Evolutionary conservation across 2,797 vertebrate genomes (phyloP).

Genomic region (Orientallactaga sibirica): DNA sequence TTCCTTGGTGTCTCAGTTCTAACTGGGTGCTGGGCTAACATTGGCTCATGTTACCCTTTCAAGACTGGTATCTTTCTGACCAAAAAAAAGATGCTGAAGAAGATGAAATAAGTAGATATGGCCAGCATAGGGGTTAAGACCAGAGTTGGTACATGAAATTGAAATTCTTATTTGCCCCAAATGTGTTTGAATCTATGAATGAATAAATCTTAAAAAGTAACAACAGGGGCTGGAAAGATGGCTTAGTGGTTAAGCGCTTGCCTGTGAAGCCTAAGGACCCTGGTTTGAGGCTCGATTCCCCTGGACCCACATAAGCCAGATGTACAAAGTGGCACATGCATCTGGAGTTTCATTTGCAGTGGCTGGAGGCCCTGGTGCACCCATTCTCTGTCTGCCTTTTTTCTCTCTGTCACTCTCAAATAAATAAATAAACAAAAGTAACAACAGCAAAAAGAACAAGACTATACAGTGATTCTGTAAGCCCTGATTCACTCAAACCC

Average conservation of each 20-base stretch:
- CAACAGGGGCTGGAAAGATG: too few species aligned
- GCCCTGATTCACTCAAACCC: background rate
- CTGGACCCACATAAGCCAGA: too few species aligned
- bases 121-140: rapidly evolving
- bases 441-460: background rate
- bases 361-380: too few species aligned
- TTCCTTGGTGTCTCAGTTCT: background rate
- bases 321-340: too few species aligned
- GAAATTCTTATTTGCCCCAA: background rate
- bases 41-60: background rate
- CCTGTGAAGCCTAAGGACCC: too few species aligned
- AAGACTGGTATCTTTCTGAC: background rate
- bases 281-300: too few species aligned
- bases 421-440: background rate
- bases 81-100: background rate
- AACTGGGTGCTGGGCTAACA: background rate
- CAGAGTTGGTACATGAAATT: background rate
- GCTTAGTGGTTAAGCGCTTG: too few species aligned
- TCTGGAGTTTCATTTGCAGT: too few species aligned
- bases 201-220: background rate
- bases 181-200: background rate
- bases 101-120: rapidly evolving
- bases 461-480: background rate
- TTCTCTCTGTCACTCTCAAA: too few species aligned
- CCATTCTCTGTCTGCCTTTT: too few species aligned